Evolutionary conservation across 92 coral and sea anemone species (phyloP), one percentile per base, ranked within the genome.

Genomic region (Zoanthus sociatus): DNA sequence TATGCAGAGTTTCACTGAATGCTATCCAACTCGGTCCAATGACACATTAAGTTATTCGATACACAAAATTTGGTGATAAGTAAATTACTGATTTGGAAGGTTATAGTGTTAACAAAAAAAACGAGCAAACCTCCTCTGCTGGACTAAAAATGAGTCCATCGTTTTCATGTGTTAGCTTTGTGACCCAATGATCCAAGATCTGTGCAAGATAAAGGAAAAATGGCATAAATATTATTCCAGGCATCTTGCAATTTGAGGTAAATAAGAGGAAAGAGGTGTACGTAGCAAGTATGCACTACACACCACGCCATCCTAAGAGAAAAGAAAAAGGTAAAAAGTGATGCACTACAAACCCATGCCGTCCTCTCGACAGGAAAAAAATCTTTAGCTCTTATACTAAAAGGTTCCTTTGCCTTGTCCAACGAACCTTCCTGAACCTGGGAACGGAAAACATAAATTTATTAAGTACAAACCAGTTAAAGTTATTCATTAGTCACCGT

Each of bases 81-180:
- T 37, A 12, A 21, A 71, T 18, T 1, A 9, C 18, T n/a, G 37
- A 14, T 42, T 21, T 42, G 2, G 20, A 45, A 12, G 47, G 18
- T 15, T 20, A 33, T 6, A 20, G 30, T 42, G 7, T 53, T 33
- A 7, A 17, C 42, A 13, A 8, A 30, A 2, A 9, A 33, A 16
- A 37, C 32, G 7, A 46, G 31, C 90, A 47, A 42, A 97, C 99
- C 93, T 97, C 98, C 50, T 95, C 94, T 3, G 96, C 99, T 16
- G 98, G 98, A 61, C 88, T 97, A 85, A 97, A 97, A 33, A 97
- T 81, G 6, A 97, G 90, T 26, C 99, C 99, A 92, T 97, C 99
- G 45, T 94, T 97, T 84, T 97, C 98, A 72, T 97, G 99, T 53
- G 94, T 92, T 9, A 97, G 93, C 88, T 95, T 93, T 0, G 95